Evolutionary conservation across 1,140 invertebrate genomes (phyloP).

Genomic region (Heliconius melpomene): DNA sequence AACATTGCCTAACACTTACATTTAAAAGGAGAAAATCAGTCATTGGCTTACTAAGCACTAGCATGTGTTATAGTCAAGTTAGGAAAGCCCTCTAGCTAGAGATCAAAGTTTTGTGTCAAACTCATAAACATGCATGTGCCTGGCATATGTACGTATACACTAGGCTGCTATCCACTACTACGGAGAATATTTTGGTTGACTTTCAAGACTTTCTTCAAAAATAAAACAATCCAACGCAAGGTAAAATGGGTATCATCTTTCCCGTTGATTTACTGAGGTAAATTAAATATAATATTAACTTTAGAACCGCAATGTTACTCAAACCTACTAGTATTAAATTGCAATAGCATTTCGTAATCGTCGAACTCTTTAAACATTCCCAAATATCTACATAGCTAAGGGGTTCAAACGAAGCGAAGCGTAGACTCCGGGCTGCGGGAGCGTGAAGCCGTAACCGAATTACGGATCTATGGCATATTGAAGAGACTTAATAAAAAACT

Average conservation of each 20-base stretch:
- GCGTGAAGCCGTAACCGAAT: slow-evolving; percentile 61
- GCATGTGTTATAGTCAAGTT: neutral
- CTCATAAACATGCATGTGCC: neutral
- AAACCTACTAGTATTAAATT: slow-evolving; percentile 27
- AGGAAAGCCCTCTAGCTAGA: neutral
- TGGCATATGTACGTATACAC: neutral
- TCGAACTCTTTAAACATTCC: slow-evolving; percentile 63
- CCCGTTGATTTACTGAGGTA: neutral
- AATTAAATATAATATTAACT: neutral
- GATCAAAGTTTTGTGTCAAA: neutral
- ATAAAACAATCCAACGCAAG: neutral
- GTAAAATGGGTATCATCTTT: too few species aligned
- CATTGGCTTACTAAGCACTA: neutral
- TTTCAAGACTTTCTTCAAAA: neutral
- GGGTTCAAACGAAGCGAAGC: slow-evolving; percentile 62
- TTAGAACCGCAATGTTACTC: neutral
- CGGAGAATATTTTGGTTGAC: neutral
- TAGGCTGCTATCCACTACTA: neutral
- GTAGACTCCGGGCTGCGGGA: slow-evolving; percentile 56
- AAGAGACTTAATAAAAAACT: neutral
- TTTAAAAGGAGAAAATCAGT: too few species aligned
- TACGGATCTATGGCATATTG: slow-evolving; percentile 38
- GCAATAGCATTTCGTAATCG: slow-evolving; percentile 47
- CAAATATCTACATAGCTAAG: slow-evolving; percentile 56
- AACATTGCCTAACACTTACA: too few species aligned